Conservation (phyloP, 2,113 vertebrate genomes). For the Camelus dromedarius region DNA sequence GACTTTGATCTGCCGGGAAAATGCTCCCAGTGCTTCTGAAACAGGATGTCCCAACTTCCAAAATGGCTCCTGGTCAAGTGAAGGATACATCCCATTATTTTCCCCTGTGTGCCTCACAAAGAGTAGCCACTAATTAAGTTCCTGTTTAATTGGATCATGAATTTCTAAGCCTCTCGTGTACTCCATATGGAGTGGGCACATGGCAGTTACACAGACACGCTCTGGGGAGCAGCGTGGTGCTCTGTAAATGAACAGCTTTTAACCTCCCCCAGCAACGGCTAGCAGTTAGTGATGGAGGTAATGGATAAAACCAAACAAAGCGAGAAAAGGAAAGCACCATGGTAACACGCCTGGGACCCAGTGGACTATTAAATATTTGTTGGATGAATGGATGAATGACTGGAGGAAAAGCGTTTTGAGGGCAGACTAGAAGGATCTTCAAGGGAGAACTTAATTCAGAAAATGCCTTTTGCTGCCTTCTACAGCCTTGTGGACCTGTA, state of each 20-base stretch:
- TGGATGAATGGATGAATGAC: not conserved
- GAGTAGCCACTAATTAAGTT: not conserved
- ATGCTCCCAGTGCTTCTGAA: not conserved
- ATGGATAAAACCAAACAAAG: not conserved
- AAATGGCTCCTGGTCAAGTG: not conserved
- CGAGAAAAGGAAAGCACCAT: not conserved
- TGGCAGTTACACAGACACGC: not conserved
- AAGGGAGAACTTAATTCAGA: not conserved
- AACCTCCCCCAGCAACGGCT: not conserved
- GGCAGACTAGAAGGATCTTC: not conserved
- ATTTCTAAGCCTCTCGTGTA: constrained; percentile 28
- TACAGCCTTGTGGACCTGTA: not conserved
- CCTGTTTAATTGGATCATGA: constrained; percentile 16
- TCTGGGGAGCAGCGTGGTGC: not conserved
- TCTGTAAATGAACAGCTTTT: not conserved
- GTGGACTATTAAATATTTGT: not conserved
- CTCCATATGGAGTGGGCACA: not conserved
- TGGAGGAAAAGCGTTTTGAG: not conserved
- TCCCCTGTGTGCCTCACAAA: constrained; percentile 1
- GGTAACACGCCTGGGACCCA: not conserved
- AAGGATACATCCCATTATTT: not conserved
- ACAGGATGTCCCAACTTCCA: not conserved
- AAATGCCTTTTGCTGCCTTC: not conserved
- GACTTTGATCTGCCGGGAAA: not conserved
- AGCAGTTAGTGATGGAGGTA: not conserved